Conservation (phyloP, 1,140 invertebrate genomes). For the Bombus waltoni region DNA sequence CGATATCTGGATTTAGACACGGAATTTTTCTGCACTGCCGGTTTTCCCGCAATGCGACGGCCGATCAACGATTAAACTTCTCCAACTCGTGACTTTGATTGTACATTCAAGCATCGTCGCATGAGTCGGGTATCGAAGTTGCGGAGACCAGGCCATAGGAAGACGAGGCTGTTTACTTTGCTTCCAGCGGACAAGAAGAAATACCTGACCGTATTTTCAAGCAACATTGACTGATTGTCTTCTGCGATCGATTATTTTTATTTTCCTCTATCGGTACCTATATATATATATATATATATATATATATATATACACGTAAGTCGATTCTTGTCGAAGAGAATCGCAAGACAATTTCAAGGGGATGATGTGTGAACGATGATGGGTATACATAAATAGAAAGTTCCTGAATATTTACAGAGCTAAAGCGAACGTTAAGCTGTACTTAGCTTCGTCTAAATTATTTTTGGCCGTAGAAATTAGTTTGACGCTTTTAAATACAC, state of each 20-base stretch:
- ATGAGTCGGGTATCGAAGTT: conserved; percentile 1
- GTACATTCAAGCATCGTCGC: conserved; percentile 41
- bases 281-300: background rate
- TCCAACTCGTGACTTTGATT: conserved; percentile 34
- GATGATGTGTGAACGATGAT: too few relatives aligned
- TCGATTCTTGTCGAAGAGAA: conserved; percentile 38
- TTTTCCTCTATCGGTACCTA: conserved; percentile 11
- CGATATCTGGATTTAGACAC: background rate
- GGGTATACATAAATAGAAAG: too few relatives aligned
- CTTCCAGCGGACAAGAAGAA: background rate
- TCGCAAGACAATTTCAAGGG: background rate
- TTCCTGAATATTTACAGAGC: too few relatives aligned
- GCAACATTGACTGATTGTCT: conserved; percentile 26
- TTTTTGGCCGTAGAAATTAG: too few relatives aligned
- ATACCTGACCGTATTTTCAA: conserved; percentile 41
- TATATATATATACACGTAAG: background rate
- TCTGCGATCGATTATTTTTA: conserved; percentile 34
- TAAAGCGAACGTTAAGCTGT: too few relatives aligned
- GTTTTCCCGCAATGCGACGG: conserved; percentile 43
- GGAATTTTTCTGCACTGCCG: background rate
- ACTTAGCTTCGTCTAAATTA: too few relatives aligned
- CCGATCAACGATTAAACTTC: conserved; percentile 45
- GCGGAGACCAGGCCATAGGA: background rate
- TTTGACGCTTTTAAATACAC: too few relatives aligned
- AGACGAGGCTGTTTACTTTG: conserved; percentile 17